Evolutionary conservation across 2,797 vertebrate genomes (phyloP).

Genomic region (Cuculus canorus): DNA sequence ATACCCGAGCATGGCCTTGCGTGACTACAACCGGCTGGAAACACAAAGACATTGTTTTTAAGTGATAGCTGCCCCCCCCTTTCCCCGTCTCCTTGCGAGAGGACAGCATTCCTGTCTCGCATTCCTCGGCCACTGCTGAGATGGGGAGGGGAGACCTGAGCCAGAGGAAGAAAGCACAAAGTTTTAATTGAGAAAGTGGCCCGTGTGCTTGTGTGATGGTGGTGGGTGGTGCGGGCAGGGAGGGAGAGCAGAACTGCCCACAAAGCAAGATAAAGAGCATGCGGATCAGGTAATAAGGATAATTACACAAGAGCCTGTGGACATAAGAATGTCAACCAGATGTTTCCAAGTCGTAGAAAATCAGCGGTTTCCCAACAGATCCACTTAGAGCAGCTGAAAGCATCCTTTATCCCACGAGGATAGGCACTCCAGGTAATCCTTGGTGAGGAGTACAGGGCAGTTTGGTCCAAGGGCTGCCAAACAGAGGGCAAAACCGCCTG

Average conservation of each 20-base stretch:
- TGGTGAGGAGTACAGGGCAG: fast-evolving
- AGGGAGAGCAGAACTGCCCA: neutral
- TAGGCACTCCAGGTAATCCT: neutral
- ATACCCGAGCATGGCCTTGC: conserved; percentile 71
- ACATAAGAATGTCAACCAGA: conserved; percentile 11
- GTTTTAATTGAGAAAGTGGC: conserved; percentile 3
- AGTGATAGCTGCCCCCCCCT: conserved; percentile 70
- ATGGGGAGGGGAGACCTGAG: conserved; percentile 57
- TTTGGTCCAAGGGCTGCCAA: neutral
- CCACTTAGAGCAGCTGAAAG: neutral
- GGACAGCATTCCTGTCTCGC: conserved; percentile 84
- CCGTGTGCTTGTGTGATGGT: neutral
- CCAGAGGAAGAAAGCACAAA: neutral
- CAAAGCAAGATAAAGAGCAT: neutral
- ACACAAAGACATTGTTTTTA: conserved; percentile 85
- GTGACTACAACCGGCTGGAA: conserved; percentile 81
- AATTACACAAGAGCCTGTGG: neutral
- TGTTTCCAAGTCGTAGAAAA: neutral
- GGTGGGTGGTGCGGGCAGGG: neutral
- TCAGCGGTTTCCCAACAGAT: neutral
- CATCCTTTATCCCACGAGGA: neutral
- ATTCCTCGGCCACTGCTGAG: conserved; percentile 84
- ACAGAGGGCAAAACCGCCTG: fast-evolving
- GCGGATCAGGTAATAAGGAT: neutral
- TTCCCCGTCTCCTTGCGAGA: conserved; percentile 78